Percentiles rank a stretch among this genome's conserved stretches.
These are phyloP conservation scores for Oreochromis niloticus DNA, from an alignment of 2,113 vertebrate genomes.

Conservation along the genomic window DNA sequence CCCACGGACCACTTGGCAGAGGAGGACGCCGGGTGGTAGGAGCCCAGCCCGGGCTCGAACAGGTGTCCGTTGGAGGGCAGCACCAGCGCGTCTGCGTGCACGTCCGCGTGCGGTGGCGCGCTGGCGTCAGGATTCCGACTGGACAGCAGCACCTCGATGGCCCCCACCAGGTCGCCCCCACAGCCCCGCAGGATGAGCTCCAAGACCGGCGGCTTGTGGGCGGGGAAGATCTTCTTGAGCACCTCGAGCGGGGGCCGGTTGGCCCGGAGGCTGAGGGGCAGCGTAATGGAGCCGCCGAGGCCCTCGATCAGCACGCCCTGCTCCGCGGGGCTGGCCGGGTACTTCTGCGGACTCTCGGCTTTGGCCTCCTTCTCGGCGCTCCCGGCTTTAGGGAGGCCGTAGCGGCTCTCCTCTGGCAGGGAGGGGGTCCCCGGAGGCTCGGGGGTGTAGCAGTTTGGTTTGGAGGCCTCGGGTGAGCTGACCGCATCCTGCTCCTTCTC, in stretches of 20 bases:
- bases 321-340: conserved; percentile 71
- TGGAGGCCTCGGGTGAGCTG: conserved; percentile 85
- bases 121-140: conserved; percentile 73
- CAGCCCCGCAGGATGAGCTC: conserved; percentile 94
- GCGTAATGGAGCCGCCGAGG: conserved; percentile 82
- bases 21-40: conserved; percentile 87
- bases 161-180: conserved; percentile 91
- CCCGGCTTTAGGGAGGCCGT: conserved; percentile 73
- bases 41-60: conserved; percentile 86
- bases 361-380: conserved; percentile 70
- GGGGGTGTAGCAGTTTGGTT: conserved; percentile 82
- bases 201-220: conserved; percentile 91
- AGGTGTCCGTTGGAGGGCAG: conserved; percentile 85
- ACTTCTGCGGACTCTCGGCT: conserved; percentile 80
- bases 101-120: conserved; percentile 18
- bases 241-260: conserved; percentile 94
- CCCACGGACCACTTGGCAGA: conserved; percentile 97
- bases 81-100: conserved; percentile 74
- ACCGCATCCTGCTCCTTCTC: conserved; percentile 87
- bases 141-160: conserved; percentile 93
- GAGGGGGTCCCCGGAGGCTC: conserved; percentile 83
- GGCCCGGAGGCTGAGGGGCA: conserved; percentile 87
- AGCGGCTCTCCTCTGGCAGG: conserved; percentile 77
- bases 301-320: conserved; percentile 87
- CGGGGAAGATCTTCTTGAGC: conserved; percentile 93